phyloP scores from a whole-genome alignment of 2,888 invertebrate species.

The Choristoneura rosaceana region DNA sequence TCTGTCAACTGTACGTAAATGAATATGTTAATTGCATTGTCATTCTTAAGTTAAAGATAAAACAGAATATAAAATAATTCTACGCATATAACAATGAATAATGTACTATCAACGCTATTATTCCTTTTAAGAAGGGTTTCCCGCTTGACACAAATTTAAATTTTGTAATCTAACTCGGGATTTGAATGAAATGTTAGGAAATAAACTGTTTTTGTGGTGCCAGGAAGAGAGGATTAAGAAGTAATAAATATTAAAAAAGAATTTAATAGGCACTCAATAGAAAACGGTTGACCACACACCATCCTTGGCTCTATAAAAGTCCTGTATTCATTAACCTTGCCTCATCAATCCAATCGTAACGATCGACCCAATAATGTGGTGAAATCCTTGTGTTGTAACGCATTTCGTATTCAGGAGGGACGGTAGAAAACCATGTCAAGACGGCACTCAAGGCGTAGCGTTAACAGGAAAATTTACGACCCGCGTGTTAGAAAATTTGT shows the following conservation, averaged over 20 bases:
- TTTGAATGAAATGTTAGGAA: neutral
- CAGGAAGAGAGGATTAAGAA: neutral
- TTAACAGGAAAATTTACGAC: slow-evolving; percentile 78
- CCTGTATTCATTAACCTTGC: slow-evolving; percentile 63
- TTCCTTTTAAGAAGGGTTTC: neutral
- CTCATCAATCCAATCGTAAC: slow-evolving; percentile 54
- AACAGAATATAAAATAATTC: neutral
- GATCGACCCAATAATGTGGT: slow-evolving; percentile 82
- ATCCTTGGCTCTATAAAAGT: slow-evolving; percentile 53
- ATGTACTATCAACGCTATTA: neutral
- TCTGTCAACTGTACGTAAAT: no score
- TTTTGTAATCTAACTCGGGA: no score
- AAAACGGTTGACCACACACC: slow-evolving; percentile 45
- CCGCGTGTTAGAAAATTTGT: slow-evolving; percentile 52
- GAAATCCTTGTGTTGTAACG: slow-evolving; percentile 83
- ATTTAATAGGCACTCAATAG: slow-evolving; percentile 2
- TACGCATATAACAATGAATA: neutral
- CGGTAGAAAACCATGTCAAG: slow-evolving; percentile 84
- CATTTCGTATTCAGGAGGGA: slow-evolving; percentile 79
- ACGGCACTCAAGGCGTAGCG: slow-evolving; percentile 71
- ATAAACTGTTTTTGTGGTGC: neutral
- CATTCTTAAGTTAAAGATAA: neutral
- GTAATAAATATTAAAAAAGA: neutral
- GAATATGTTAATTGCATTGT: neutral
- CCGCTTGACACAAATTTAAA: neutral